Conservation (phyloP, 1,140 invertebrate genomes). For the Panulirus ornatus region DNA sequence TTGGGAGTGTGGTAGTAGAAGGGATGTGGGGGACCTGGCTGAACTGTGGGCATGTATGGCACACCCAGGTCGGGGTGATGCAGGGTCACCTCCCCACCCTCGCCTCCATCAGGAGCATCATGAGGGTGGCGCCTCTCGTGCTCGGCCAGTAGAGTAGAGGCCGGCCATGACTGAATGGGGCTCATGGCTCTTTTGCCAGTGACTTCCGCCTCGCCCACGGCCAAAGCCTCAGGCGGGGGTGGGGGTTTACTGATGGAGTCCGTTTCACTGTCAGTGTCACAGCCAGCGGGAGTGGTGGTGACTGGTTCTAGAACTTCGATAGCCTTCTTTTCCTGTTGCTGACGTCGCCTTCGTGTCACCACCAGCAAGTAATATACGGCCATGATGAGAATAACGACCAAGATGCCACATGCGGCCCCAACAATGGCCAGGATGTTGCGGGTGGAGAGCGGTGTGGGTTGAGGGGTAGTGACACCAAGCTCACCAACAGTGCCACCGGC, state of each 20-base stretch:
- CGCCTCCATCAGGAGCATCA: slow-evolving; percentile 40
- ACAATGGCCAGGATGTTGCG: slow-evolving; percentile 74
- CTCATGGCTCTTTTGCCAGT: slow-evolving; percentile 79
- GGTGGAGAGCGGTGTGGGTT: slow-evolving; percentile 56
- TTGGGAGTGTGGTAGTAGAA: slow-evolving; percentile 75
- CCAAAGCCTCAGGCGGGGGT: slow-evolving; percentile 59
- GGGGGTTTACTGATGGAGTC: slow-evolving; percentile 74
- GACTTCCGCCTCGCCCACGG: slow-evolving; percentile 60
- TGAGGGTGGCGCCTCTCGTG: slow-evolving; percentile 79
- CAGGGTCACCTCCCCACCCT: slow-evolving; percentile 42
- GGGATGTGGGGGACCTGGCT: slow-evolving; percentile 66
- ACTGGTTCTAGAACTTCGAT: slow-evolving; percentile 66
- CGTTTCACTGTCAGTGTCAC: slow-evolving; percentile 73
- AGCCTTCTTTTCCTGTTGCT: slow-evolving; percentile 70
- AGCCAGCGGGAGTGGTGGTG: slow-evolving; percentile 50
- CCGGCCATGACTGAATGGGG: slow-evolving; percentile 82
- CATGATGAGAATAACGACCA: slow-evolving; percentile 70
- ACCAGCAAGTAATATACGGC: slow-evolving; percentile 73
- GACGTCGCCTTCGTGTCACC: slow-evolving; percentile 61
- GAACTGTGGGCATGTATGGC: slow-evolving; percentile 66
- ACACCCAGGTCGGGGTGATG: slow-evolving; percentile 74
- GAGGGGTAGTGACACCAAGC: slow-evolving; percentile 66
- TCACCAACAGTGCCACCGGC: slow-evolving; percentile 63
- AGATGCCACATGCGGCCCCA: slow-evolving; percentile 68
- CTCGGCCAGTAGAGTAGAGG: slow-evolving; percentile 82